phyloP scores from a whole-genome alignment of 2,113 vertebrate genomes.

The Anser cygnoides region DNA sequence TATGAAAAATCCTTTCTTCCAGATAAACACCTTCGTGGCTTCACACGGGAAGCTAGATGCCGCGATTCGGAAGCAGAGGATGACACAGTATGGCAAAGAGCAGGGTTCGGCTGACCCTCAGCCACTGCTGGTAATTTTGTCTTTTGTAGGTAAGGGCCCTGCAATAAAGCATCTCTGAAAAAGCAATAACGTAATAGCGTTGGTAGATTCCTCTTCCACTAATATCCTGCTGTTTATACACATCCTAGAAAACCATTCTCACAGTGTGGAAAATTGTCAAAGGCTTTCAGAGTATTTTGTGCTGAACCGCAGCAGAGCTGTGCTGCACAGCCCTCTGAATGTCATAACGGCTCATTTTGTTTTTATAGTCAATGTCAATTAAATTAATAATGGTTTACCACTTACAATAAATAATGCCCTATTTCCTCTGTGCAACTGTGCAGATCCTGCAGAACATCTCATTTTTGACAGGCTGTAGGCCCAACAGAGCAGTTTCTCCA shows the following conservation, averaged over 20 bases:
- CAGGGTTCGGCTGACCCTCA: background rate
- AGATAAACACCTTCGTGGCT: background rate
- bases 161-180: background rate
- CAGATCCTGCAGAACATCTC: background rate
- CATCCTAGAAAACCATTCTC: background rate
- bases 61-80: background rate
- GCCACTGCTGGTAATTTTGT: background rate
- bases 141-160: background rate
- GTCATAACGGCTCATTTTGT: slow-evolving; percentile 19
- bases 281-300: slow-evolving; percentile 37
- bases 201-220: background rate
- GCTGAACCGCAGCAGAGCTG: slow-evolving; percentile 52
- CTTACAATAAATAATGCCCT: slow-evolving; percentile 70
- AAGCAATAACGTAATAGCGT: background rate
- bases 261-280: slow-evolving; percentile 28
- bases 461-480: background rate
- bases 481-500: background rate
- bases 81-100: background rate
- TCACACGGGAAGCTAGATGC: background rate
- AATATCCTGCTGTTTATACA: background rate
- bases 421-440: slow-evolving; percentile 44
- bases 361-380: slow-evolving; percentile 40
- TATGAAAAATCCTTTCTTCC: background rate
- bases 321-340: slow-evolving; percentile 46
- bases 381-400: slow-evolving; percentile 58